These are phyloP conservation scores for Petromus typicus DNA, from an alignment of 2,113 vertebrate genomes.

Conservation along the genomic window DNA sequence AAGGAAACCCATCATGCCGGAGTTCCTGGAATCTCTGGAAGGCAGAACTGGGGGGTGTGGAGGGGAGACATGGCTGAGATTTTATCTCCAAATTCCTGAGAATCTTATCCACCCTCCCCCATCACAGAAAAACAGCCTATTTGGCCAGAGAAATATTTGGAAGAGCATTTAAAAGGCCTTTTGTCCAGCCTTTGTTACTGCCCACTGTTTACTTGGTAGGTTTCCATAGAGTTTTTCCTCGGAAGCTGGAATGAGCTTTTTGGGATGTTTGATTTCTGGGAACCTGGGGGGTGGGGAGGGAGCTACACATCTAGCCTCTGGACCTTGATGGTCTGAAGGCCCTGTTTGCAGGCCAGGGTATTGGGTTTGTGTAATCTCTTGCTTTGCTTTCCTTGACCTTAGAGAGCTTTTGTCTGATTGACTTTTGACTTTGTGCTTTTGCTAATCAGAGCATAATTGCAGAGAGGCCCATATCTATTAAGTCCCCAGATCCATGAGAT, in stretches of 20 bases:
- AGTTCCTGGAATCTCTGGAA: slow-evolving; percentile 38
- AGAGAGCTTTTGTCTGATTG: background rate
- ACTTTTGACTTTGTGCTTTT: background rate
- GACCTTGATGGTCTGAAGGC: background rate
- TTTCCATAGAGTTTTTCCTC: slow-evolving; percentile 36
- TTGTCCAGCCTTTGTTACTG: background rate
- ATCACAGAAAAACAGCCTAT: background rate
- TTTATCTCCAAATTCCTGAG: slow-evolving; percentile 57
- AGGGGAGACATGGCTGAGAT: background rate
- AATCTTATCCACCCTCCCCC: background rate
- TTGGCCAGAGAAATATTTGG: slow-evolving; percentile 11
- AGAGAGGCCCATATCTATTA: background rate
- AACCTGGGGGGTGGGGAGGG: background rate
- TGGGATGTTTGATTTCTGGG: background rate
- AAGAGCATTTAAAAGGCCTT: slow-evolving; percentile 33
- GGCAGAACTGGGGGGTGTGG: background rate
- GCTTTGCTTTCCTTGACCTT: background rate
- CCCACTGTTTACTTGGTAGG: slow-evolving; percentile 13
- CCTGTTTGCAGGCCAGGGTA: background rate
- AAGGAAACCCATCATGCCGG: background rate
- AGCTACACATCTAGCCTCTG: background rate
- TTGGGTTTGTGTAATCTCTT: background rate
- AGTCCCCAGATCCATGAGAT: background rate
- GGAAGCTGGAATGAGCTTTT: background rate
- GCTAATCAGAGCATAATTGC: rapidly evolving